Conservation (phyloP, 2,797 vertebrate species). For the Macrochelys suwanniensis region DNA sequence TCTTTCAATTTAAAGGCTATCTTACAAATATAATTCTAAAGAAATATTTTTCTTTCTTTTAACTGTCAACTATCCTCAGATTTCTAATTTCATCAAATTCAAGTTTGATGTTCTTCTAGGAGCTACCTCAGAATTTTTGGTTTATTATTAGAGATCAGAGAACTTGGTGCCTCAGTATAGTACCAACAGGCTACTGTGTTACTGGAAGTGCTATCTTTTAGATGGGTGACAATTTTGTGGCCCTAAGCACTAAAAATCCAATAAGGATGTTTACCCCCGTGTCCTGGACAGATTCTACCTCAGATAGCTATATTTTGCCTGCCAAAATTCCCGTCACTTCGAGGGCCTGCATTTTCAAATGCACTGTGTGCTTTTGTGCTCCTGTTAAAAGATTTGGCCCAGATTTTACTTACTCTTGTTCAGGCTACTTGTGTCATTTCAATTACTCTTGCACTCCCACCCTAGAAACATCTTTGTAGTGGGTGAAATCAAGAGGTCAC, state of each 20-base stretch:
- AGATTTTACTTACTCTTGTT: background rate
- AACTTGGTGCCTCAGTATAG: accelerated
- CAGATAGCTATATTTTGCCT: accelerated
- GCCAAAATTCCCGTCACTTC: accelerated
- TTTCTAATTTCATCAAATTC: background rate
- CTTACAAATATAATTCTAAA: background rate
- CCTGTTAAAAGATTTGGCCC: too few species aligned
- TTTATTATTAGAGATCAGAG: background rate
- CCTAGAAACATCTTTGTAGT: background rate
- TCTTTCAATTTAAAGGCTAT: background rate
- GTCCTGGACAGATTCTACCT: accelerated
- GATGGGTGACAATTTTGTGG: background rate
- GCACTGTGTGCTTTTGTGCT: accelerated
- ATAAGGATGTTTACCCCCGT: too few species aligned
- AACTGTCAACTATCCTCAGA: background rate
- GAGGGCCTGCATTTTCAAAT: accelerated
- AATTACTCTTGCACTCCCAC: background rate
- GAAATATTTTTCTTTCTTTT: background rate
- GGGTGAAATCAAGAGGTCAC: background rate
- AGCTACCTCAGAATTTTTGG: background rate
- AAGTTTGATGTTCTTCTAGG: background rate
- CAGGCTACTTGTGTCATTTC: background rate
- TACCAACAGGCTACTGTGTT: accelerated
- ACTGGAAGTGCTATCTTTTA: accelerated
- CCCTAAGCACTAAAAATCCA: too few species aligned